These are phyloP conservation scores for Drosophila greeni DNA, from an alignment of 2,888 invertebrate genomes.

Conservation along the genomic window DNA sequence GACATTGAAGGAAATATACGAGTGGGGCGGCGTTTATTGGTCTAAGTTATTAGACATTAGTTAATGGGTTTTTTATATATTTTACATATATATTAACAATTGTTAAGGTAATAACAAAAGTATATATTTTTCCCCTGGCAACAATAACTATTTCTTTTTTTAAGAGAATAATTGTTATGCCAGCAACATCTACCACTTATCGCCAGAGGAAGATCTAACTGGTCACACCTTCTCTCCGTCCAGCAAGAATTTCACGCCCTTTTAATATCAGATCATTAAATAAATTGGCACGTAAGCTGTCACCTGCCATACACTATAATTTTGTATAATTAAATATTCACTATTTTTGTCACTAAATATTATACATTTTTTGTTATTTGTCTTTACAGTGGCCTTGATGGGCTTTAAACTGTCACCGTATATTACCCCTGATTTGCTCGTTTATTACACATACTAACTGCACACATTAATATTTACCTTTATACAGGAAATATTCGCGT, in stretches of 20 bases:
- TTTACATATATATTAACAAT: conserved; percentile 20
- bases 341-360: conserved; percentile 29
- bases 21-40: neutral
- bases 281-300: conserved; percentile 23
- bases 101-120: neutral
- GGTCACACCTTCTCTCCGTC: conserved; percentile 2
- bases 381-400: conserved; percentile 45
- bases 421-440: conserved; percentile 22
- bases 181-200: conserved; percentile 12
- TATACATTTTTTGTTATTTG: conserved; percentile 17
- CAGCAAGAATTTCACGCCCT: conserved; percentile 20
- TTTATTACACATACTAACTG: conserved; percentile 8
- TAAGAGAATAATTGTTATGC: conserved; percentile 6
- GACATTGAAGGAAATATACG: conserved; percentile 3
- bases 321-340: conserved; percentile 40
- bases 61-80: conserved; percentile 1
- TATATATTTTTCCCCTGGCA: neutral
- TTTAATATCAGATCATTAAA: conserved; percentile 27
- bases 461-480: conserved; percentile 43
- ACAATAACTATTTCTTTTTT: neutral
- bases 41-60: conserved; percentile 1
- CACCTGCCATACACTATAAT: conserved; percentile 50
- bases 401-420: conserved; percentile 50
- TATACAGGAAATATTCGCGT: conserved; percentile 32
- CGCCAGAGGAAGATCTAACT: conserved; percentile 15